Evolutionary conservation across 2,888 invertebrate species (phyloP).

Genomic region (Epirrhoe alternata): DNA sequence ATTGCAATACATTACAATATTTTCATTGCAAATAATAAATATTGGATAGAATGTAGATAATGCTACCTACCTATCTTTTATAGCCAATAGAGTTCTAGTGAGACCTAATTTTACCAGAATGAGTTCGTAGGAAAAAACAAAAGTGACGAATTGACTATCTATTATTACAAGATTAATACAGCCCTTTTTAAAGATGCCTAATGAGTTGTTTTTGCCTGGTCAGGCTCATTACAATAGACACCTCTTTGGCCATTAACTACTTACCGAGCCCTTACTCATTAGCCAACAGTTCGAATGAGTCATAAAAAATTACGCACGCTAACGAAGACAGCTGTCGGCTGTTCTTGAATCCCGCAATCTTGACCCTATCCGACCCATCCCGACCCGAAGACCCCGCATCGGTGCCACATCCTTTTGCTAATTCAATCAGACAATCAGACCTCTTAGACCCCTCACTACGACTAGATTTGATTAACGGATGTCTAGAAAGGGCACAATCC

Average conservation of each 20-base stretch:
- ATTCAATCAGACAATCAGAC: slow-evolving; percentile 65
- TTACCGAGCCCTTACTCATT: slow-evolving; percentile 20
- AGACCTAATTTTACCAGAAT: not conserved
- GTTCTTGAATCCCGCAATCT: slow-evolving; percentile 38
- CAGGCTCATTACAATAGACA: not conserved
- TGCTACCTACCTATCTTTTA: not conserved
- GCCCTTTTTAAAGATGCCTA: not conserved
- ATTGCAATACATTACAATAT: slow-evolving; percentile 47
- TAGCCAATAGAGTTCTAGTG: not conserved
- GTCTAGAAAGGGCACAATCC: slow-evolving; percentile 6
- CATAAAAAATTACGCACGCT: slow-evolving; percentile 57
- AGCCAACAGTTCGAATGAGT: slow-evolving; percentile 49
- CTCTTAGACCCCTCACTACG: slow-evolving; percentile 20
- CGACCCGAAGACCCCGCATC: slow-evolving; percentile 51
- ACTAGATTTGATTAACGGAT: not conserved
- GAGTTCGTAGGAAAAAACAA: no score
- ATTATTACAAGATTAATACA: no score
- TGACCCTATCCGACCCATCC: slow-evolving; percentile 59
- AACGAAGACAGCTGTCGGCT: slow-evolving; percentile 66
- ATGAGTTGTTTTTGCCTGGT: not conserved
- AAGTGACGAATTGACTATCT: no score
- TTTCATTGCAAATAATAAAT: not conserved
- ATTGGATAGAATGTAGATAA: not conserved
- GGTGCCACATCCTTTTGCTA: slow-evolving; percentile 65
- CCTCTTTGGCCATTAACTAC: not conserved